Evolutionary conservation across 2,113 vertebrate species (phyloP), one percentile per base, ranked within the genome.

Genomic region (Ptychochromis oligacanthus): DNA sequence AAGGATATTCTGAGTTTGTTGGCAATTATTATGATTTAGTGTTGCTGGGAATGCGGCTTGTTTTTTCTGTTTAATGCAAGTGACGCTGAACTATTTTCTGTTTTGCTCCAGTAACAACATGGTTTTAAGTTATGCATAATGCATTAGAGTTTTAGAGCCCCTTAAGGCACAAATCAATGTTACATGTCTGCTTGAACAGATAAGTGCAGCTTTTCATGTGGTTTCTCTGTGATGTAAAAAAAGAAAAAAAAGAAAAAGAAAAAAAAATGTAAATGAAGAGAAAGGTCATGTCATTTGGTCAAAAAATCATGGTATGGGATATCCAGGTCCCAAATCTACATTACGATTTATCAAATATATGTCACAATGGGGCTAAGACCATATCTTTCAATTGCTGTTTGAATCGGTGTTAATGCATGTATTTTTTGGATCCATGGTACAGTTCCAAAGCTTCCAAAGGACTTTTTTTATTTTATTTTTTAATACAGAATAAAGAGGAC

Each of bases 301-400:
- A 14, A 57, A 40, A 75, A 70, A 82, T 77, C 46, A 76, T 81
- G 43, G 24, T 74, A 61, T 77, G 55, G 61, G 58, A 74, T 60
- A 64, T 59, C 26, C 61, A 59, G 55, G 52, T 74, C 81, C 59
- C 70, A 80, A 52, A 80, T 84, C 17, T 43, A 60, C 70, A 31
- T 89, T 22, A 79, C 89, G 85, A 84, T 15, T 5, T 67, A 84
- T 74, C 15, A 84, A 80, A 87, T 77, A 46, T 84, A 55, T 78
- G 74, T 77, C 84, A 87, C 20, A 1, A 64, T 40, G 55, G 76
- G 54, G 78, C 76, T 81, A 70, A 76, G 81, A 79, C 57, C 65
- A 85, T 87, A 5, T 31, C 70, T 84, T 88, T 85, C 82, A 87
- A 85, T 85, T 78, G 4, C 74, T 38, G 14, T 89, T 40, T 75